These are phyloP conservation scores for Raja brachyura DNA, from an alignment of 2,113 vertebrate genomes.

Conservation along the genomic window DNA sequence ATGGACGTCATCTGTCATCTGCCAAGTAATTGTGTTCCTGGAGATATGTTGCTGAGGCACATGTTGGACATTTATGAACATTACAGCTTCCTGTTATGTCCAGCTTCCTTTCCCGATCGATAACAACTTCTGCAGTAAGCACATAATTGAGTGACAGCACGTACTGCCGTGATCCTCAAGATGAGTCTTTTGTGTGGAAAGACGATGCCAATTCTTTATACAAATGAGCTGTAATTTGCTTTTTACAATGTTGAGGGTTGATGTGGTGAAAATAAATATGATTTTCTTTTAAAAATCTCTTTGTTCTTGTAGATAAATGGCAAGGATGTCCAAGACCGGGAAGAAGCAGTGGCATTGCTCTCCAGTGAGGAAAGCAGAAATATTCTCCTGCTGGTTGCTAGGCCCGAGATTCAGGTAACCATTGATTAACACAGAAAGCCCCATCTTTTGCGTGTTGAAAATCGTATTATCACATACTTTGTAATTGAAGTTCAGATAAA, in stretches of 20 bases:
- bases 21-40: constrained; percentile 90
- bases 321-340: constrained; percentile 81
- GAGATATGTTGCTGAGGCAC: constrained; percentile 75
- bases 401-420: constrained; percentile 83
- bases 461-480: not conserved
- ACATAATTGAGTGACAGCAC: constrained; percentile 68
- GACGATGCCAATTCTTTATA: constrained; percentile 61
- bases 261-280: constrained; percentile 63
- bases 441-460: not conserved
- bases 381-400: constrained; percentile 78
- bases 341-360: constrained; percentile 82
- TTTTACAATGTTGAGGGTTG: constrained; percentile 60
- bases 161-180: constrained; percentile 59
- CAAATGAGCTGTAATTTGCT: constrained; percentile 64
- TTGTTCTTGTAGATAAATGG: constrained; percentile 82
- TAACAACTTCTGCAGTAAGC: constrained; percentile 63
- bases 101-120: constrained; percentile 71
- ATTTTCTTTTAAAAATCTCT: constrained; percentile 48
- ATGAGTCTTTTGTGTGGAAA: constrained; percentile 56
- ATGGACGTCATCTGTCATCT: constrained; percentile 87
- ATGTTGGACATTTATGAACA: constrained; percentile 79
- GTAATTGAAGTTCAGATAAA: not conserved
- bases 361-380: constrained; percentile 78
- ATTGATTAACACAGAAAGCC: not conserved
- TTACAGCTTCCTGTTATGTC: constrained; percentile 70